Base-by-base conservation (phyloP, 2,113 vertebrate genomes). In the Chaetura pelagica region DNA sequence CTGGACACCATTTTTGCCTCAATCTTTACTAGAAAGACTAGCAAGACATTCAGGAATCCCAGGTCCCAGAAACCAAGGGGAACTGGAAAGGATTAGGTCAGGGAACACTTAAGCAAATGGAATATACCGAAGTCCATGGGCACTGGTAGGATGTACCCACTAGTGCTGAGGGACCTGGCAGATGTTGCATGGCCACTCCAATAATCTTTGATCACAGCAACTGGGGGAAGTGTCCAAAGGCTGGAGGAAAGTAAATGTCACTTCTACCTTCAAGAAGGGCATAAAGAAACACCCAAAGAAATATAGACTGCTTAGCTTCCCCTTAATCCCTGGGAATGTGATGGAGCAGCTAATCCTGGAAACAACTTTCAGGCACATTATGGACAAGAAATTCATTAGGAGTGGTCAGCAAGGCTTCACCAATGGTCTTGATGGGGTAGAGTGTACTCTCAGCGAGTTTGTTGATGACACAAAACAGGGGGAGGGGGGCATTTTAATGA, bases 1-100 rank as follows among this genome's bases (percentile, higher is more conserved):
- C n/a, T 23, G 30, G 63, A 14, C 14, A 38, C 3, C 19, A 11
- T 15, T 38, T 44, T 75, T 89, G 16, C 10, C n/a, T 66, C 26
- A 66, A 19, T 24, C 51, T 44, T 66, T 58, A 19, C 5, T 3
- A 32, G 3, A 42, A 42, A 42, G 40, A 42, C 5, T 4, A 32
- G 3, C 18, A 68, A 26, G 4, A 24, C 19, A 20, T 77, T 77
- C 19, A 42, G 54, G 32, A 42, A 57, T 34, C 32, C 10, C 38
- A 52, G 18, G 19, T 26, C 30, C 40, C 68, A 38, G 58, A 66
- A 12, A 52, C 5, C 51, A n/a, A 46, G 4, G 15, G 15, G 15
- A 61, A 48, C 0, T 0, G 24, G 38, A 79, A 16, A 46, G 14
- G 19, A 63, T 63, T 24, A 57, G 23, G 20, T 35, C 42, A 76